These are phyloP conservation scores for Venustaconcha ellipsiformis DNA, from an alignment of 1,140 invertebrate species.

Conservation along the genomic window DNA sequence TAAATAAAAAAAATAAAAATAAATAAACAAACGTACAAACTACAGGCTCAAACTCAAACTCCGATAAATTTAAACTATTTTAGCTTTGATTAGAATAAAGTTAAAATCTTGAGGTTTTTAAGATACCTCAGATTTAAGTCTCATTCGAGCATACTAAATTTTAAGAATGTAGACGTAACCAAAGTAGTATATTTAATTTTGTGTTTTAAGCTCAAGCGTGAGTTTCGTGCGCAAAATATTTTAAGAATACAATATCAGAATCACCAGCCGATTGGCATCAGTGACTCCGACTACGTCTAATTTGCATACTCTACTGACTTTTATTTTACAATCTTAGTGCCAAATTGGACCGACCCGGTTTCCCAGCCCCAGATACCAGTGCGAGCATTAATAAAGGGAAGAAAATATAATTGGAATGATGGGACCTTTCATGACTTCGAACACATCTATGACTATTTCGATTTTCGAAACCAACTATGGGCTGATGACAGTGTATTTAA, in stretches of 20 bases:
- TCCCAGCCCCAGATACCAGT: slow-evolving; percentile 29
- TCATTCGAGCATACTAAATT: no score
- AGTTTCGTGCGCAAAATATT: background rate
- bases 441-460: slow-evolving; percentile 45
- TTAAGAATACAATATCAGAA: background rate
- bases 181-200: background rate
- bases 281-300: background rate
- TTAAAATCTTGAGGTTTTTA: no score
- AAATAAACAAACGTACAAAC: no score
- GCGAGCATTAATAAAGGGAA: slow-evolving; percentile 32
- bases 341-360: slow-evolving; percentile 24
- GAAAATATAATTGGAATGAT: background rate
- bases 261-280: background rate
- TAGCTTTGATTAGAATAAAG: no score
- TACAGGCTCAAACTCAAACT: no score
- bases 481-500: slow-evolving; percentile 32
- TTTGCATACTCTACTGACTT: background rate
- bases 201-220: background rate
- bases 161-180: background rate
- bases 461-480: slow-evolving; percentile 31
- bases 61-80: no score
- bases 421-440: slow-evolving; percentile 17
- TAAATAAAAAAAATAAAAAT: no score
- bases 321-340: slow-evolving; percentile 6
- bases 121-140: no score